Conservation (phyloP, 1,140 invertebrate species). For the Ridgeia piscesae region DNA sequence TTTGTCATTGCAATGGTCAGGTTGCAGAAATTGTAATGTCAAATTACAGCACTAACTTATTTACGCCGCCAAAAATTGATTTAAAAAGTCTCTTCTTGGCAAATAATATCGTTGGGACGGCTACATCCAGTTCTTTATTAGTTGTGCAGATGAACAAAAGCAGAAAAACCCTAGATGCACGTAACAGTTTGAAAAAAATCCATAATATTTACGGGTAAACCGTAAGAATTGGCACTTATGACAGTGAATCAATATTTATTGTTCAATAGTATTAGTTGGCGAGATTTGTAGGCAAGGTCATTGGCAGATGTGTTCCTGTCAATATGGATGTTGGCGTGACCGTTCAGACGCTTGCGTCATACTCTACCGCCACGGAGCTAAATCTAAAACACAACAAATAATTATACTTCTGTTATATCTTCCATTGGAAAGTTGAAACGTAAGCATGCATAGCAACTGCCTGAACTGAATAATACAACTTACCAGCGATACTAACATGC, state of each 20-base stretch:
- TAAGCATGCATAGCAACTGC: not conserved
- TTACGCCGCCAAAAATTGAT: not conserved
- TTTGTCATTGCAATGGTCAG: no score
- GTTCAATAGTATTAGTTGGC: constrained; percentile 43
- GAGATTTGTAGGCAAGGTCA: not conserved
- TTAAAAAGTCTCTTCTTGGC: not conserved
- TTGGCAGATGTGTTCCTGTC: not conserved
- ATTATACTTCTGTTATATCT: not conserved
- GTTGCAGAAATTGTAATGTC: no score
- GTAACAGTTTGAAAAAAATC: no score
- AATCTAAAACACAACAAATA: not conserved
- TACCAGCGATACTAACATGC: not conserved
- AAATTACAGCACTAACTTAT: no score
- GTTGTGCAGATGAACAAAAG: no score
- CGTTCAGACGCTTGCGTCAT: not conserved
- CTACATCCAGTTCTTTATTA: not conserved
- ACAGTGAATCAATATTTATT: constrained; percentile 36
- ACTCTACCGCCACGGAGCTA: not conserved
- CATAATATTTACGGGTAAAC: no score
- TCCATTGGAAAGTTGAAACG: not conserved
- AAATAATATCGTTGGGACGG: not conserved
- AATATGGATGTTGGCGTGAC: not conserved
- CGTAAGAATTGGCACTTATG: no score
- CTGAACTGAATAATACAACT: not conserved
- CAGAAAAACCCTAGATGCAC: no score